Evolutionary conservation across 2,797 vertebrate species (phyloP), one percentile per base, ranked within the genome.

Genomic region (Tarsius wallacei): DNA sequence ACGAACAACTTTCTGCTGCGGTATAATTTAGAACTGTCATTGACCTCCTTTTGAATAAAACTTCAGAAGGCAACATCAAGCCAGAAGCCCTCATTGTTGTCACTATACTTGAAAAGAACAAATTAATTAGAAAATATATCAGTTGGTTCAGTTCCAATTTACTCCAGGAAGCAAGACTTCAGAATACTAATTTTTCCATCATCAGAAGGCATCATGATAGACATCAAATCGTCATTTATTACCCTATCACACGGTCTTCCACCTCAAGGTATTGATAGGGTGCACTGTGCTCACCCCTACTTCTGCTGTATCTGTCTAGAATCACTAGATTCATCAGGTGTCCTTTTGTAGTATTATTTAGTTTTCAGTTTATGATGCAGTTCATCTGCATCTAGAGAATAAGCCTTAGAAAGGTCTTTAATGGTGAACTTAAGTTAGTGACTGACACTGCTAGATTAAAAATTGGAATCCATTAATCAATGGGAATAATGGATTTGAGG

Each of bases 101-200:
- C 76, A 76, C 83, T n/a, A 0, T 14, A 85, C 85, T 92, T 96
- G 71, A 97, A 98, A 98, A 97, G 70, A 71, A 95, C n/a, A 97
- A 97, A 93, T 95, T 97, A 97, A 97, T 98, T 98, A 97, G 83
- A 94, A 98, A 98, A 55, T 33, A 92, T 93, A 92, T 94, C 10
- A 14, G 5, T 97, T 97, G n/a, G 57, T 97, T 94, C 74, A 81
- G 63, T 96, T 97, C 68, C 85, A 95, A 0, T 95, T 98, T 92
- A 63, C 73, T 93, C 64, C n/a, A 97, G 66, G 83, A 96, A 96
- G 61, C 28, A 94, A n/a, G 90, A 93, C 83, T 90, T 95, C 78
- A 94, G 88, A 97, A 97, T 96, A 76, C 31, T 90, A 31, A 89
- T 98, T 93, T 94, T 86, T 87, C 95, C 57, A 26, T 94, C 73